phyloP scores from a whole-genome alignment of 2,888 invertebrate genomes.

The Caenorhabditis doughertyi region DNA sequence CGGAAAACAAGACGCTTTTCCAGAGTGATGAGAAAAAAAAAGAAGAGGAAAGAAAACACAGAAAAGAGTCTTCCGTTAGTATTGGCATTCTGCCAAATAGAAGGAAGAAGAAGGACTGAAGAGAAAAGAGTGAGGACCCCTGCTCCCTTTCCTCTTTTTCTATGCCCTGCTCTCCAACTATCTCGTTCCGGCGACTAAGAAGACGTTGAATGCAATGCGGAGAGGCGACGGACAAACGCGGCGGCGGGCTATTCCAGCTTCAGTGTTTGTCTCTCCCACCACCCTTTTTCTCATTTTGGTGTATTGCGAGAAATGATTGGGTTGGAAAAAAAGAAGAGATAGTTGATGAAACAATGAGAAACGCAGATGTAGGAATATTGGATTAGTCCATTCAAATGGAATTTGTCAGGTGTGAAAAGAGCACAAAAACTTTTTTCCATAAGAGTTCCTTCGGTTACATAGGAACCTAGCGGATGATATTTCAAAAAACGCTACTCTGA shows the following conservation, averaged over 20 bases:
- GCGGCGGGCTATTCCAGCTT: conserved; percentile 24
- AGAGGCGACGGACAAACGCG: conserved; percentile 30
- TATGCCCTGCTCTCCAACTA: conserved; percentile 5
- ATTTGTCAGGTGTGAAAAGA: conserved; percentile 33
- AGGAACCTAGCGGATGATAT: too few relatives aligned
- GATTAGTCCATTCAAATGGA: conserved; percentile 3
- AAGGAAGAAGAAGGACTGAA: conserved; percentile 18
- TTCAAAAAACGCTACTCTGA: too few relatives aligned
- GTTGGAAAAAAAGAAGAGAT: not conserved
- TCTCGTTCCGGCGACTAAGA: conserved; percentile 28
- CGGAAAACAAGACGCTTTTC: conserved; percentile 30
- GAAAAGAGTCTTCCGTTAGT: conserved; percentile 37
- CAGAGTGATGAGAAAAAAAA: conserved; percentile 31
- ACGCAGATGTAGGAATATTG: not conserved
- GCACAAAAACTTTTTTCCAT: not conserved
- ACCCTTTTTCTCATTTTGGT: conserved; percentile 18
- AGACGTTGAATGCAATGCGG: conserved; percentile 21
- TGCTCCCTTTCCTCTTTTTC: conserved; percentile 39
- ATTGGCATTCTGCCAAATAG: conserved; percentile 53
- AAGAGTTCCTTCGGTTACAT: too few relatives aligned
- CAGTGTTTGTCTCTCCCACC: conserved; percentile 20
- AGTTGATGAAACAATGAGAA: conserved; percentile 1
- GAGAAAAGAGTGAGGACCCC: conserved; percentile 17
- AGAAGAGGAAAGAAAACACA: conserved; percentile 31
- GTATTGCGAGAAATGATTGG: conserved; percentile 32